Conservation (phyloP, 2,797 vertebrate genomes). For the Chromobotia macracanthus region DNA sequence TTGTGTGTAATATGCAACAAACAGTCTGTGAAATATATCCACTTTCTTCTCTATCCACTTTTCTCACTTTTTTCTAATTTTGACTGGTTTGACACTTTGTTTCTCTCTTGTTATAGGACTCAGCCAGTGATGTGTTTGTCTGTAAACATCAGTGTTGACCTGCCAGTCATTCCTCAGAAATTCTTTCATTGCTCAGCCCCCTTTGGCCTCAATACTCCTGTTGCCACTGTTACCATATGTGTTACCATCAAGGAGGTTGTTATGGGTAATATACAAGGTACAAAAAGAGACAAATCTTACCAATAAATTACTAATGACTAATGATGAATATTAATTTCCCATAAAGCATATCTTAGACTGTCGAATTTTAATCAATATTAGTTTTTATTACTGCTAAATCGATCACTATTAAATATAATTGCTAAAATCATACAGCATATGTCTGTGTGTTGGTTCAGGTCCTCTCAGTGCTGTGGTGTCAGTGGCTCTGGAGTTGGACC, state of each 20-base stretch:
- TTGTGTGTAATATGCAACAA: too few species aligned
- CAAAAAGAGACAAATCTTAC: neutral
- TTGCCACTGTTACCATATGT: constrained; percentile 52
- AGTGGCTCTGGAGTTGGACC: constrained; percentile 50
- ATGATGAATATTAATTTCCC: too few species aligned
- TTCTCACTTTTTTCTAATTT: too few species aligned
- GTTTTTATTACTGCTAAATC: neutral
- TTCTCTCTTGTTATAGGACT: constrained; percentile 44
- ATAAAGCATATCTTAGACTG: too few species aligned
- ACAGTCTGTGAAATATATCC: too few species aligned
- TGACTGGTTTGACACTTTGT: neutral
- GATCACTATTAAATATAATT: neutral
- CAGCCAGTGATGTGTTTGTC: constrained; percentile 57
- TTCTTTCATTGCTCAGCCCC: constrained; percentile 58
- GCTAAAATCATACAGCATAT: neutral
- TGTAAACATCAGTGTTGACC: constrained; percentile 48
- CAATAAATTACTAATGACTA: neutral
- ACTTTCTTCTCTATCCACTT: too few species aligned
- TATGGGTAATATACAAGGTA: constrained; percentile 52
- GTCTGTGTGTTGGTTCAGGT: constrained; percentile 34
- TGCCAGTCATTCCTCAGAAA: constrained; percentile 52
- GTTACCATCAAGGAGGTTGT: constrained; percentile 38
- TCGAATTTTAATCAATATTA: too few species aligned
- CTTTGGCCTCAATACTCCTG: constrained; percentile 18
- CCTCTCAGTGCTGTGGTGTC: constrained; percentile 47